Base-by-base conservation (phyloP, 2,797 vertebrate species). In the Bufotes viridis region DNA sequence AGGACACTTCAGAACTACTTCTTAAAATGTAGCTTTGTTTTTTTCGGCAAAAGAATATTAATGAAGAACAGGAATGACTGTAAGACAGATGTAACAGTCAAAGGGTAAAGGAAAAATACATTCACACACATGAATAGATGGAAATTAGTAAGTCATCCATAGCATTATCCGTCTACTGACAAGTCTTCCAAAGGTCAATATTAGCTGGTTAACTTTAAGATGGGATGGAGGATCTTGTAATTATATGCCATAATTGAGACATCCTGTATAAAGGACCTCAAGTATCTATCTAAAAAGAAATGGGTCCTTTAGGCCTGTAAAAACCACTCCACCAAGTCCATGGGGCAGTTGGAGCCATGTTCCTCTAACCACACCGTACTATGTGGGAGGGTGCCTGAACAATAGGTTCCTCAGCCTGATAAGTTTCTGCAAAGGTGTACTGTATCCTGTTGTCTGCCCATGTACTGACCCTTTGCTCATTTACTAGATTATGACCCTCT, bases 1-100 rank as follows among this genome's bases (percentile, higher is more conserved):
- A 67, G 80, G 80, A 22, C 61, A 82, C n/a, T 51, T n/a, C 11
- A 42, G 20, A 81, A 67, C 61, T 67, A 12, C 34, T 65, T 67
- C n/a, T 24, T 42, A 51, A 81, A 65, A 49, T 81, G 20, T 65
- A 49, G 60, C 34, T 63, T 67, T 81, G 29, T 63, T 81, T 14
- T 42, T 53, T 51, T 22, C 24, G 24, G 34, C 60, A 51, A 51
- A 17, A 9, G 61, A 82, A 82, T 82, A 26, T 9, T 82, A 53
- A 82, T 53, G 18, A 11, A 42, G 29, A 60, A 13, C 57, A 81
- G 58, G 57, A 81, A 42, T 42, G 53, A 60, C 12, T 61, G 57
- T 61, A 42, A 3, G 34, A 34, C 15, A 34, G 29, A 29, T 29
- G 34, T 42, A 72, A 72, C 14, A 12, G 29, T 22, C 12, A 22